phyloP scores from a whole-genome alignment of 2,888 invertebrate species.

The Anaspis maculata region DNA sequence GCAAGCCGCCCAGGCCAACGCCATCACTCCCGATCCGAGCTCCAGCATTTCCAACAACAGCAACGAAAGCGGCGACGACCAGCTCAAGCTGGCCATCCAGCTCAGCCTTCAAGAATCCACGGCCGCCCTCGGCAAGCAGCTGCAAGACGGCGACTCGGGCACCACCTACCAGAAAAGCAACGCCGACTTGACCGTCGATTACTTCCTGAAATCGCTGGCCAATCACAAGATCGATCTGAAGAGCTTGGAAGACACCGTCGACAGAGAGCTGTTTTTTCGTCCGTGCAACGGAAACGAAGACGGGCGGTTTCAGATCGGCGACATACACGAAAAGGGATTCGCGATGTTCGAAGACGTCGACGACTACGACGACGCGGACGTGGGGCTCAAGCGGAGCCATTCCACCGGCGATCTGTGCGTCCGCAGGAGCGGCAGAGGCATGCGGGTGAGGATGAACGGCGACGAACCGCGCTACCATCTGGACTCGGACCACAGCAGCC shows the following conservation, averaged over 20 bases:
- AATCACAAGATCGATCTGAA: constrained; percentile 43
- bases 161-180: constrained; percentile 36
- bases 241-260: constrained; percentile 33
- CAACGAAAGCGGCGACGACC: constrained; percentile 41
- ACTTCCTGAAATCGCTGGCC: constrained; percentile 46
- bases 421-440: constrained; percentile 33
- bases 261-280: constrained; percentile 37
- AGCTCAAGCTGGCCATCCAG: constrained; percentile 47
- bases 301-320: constrained; percentile 47
- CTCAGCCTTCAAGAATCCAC: constrained; percentile 45
- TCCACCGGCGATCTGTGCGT: constrained; percentile 46
- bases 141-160: constrained; percentile 11
- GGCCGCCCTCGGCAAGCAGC: constrained; percentile 19
- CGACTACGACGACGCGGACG: constrained; percentile 38
- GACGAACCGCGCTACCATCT: constrained; percentile 44
- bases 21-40: constrained; percentile 32
- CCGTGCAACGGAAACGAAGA: constrained; percentile 44
- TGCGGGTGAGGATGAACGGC: constrained; percentile 31
- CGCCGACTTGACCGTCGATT: constrained; percentile 47
- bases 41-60: constrained; percentile 39
- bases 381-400: constrained; percentile 41
- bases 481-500: constrained; percentile 47
- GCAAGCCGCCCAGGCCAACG: constrained; percentile 36
- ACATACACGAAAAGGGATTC: constrained; percentile 45
- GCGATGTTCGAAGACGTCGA: constrained; percentile 34